phyloP scores from a whole-genome alignment of 2,888 invertebrate genomes.

The Ectemnius cavifrons region DNA sequence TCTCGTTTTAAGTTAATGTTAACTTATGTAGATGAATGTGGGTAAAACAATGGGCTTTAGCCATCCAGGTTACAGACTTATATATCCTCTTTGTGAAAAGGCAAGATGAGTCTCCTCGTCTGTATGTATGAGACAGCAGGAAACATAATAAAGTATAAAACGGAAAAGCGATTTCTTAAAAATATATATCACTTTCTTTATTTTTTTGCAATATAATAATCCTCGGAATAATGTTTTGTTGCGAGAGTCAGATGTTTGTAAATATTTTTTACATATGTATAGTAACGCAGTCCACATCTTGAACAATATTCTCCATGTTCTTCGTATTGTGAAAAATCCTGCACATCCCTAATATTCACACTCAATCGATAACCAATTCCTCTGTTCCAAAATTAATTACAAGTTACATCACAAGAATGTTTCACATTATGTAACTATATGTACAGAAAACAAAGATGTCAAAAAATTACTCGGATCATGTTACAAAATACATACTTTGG shows the following conservation, averaged over 20 bases:
- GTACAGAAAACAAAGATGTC: conserved; percentile 58
- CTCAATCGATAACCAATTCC: conserved; percentile 50
- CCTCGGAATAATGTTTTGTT: conserved; percentile 64
- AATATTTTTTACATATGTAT: conserved; percentile 63
- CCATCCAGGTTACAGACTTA: conserved; percentile 20
- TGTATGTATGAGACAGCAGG: conserved; percentile 32
- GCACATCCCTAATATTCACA: conserved; percentile 38
- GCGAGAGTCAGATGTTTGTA: conserved; percentile 58
- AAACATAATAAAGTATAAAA: conserved; percentile 55
- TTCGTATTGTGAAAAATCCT: conserved; percentile 46
- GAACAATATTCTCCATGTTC: conserved; percentile 57
- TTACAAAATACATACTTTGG: conserved; percentile 59
- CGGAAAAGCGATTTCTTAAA: conserved; percentile 66
- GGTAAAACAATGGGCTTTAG: conserved; percentile 13
- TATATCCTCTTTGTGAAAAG: conserved; percentile 13
- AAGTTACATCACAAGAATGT: conserved; percentile 58
- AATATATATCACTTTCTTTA: conserved; percentile 74
- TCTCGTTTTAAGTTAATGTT: conserved; percentile 19
- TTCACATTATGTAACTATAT: conserved; percentile 61
- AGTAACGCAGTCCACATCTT: conserved; percentile 54
- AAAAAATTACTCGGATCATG: conserved; percentile 48
- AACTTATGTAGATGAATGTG: conserved; percentile 17
- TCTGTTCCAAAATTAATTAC: conserved; percentile 56
- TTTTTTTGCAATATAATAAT: conserved; percentile 68
- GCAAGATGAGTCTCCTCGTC: conserved; percentile 6